Percentiles rank a stretch among this genome's conserved stretches.
phyloP scores from a whole-genome alignment of 2,113 vertebrate species.

The Podiceps cristatus region DNA sequence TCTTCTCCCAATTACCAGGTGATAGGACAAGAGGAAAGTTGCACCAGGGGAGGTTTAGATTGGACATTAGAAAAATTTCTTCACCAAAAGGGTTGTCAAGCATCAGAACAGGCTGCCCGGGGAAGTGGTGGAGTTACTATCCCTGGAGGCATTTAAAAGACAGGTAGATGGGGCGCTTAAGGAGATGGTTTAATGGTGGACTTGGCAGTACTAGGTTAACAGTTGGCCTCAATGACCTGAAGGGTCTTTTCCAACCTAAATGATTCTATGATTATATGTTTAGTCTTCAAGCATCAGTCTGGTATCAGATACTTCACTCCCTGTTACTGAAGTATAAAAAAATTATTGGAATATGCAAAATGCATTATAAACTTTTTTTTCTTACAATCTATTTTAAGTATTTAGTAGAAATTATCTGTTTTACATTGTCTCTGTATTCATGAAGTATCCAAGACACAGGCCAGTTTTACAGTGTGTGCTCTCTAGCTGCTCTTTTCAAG shows the following conservation, averaged over 20 bases:
- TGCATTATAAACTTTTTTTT: background rate
- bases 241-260: background rate
- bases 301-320: background rate
- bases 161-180: rapidly evolving
- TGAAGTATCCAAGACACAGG: background rate
- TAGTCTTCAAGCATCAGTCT: background rate
- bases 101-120: background rate
- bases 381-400: background rate
- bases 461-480: background rate
- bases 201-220: background rate
- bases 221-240: too few relatives aligned
- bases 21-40: rapidly evolving
- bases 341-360: background rate
- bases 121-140: background rate
- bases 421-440: background rate
- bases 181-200: background rate
- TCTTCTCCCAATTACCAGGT: background rate
- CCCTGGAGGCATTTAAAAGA: background rate
- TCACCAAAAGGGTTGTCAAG: background rate
- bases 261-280: background rate
- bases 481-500: background rate
- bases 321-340: background rate
- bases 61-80: background rate
- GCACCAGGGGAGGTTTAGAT: background rate
- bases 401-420: background rate